Evolutionary conservation across 2,113 vertebrate species (phyloP).

Genomic region (Nymphicus hollandicus): DNA sequence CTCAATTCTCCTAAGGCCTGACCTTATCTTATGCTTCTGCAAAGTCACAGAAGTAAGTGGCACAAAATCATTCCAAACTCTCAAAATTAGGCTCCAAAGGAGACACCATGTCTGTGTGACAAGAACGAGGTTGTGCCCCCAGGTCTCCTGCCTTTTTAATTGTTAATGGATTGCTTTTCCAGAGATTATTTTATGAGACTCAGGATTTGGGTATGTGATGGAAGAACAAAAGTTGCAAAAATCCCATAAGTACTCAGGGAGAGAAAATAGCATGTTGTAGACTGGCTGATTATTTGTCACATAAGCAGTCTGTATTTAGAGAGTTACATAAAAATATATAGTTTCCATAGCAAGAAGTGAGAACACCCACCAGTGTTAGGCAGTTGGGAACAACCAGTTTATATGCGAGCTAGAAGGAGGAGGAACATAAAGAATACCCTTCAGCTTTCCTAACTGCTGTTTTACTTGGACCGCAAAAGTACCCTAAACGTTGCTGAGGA

Average conservation of each 20-base stretch:
- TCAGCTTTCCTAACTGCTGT: neutral
- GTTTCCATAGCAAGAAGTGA: slow-evolving; percentile 38
- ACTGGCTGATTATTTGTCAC: neutral
- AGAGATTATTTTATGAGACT: neutral
- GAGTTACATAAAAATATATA: neutral
- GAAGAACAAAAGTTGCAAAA: neutral
- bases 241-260: neutral
- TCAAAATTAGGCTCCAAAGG: neutral
- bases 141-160: neutral
- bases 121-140: neutral
- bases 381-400: slow-evolving; percentile 15
- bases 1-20: neutral
- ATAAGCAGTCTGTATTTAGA: neutral
- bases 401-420: neutral
- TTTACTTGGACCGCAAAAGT: neutral
- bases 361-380: slow-evolving; percentile 2
- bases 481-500: neutral
- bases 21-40: neutral
- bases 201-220: neutral
- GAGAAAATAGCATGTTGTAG: neutral
- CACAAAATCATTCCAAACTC: neutral
- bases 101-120: neutral
- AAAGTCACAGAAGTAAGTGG: neutral
- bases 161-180: neutral
- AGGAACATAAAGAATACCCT: neutral